A percentile compares a stretch with the other conserved stretches of the same genome.
These are phyloP conservation scores for Tribolium freemani DNA, from an alignment of 2,888 invertebrate species.

Conservation along the genomic window DNA sequence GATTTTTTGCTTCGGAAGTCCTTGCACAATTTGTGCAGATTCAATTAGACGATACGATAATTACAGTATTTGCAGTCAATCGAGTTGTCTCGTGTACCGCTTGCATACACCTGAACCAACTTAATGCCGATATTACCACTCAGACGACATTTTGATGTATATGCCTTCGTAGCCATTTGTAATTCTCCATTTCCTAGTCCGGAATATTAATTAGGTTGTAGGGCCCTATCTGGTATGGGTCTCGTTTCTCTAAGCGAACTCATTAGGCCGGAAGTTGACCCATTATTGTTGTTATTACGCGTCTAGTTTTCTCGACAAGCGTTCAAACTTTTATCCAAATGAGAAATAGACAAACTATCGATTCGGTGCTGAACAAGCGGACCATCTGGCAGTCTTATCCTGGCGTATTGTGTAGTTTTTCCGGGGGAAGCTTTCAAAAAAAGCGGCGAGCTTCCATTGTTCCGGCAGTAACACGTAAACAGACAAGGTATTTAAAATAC, in stretches of 20 bases:
- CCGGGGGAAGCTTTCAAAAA: background rate
- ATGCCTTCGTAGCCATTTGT: conserved; percentile 25
- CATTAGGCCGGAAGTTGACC: conserved; percentile 27
- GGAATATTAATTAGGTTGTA: conserved; percentile 36
- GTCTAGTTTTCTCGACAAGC: conserved; percentile 3
- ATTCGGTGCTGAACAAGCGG: conserved; percentile 4
- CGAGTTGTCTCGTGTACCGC: conserved; percentile 14
- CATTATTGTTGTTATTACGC: conserved; percentile 22
- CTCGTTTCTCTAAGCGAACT: conserved; percentile 6
- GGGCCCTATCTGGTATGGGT: conserved; percentile 4
- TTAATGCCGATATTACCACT: conserved; percentile 28
- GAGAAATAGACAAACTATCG: conserved; percentile 16
- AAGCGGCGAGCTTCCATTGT: conserved; percentile 1
- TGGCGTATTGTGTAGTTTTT: conserved; percentile 13
- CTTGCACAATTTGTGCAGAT: background rate
- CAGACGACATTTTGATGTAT: conserved; percentile 38
- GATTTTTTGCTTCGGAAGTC: too few relatives aligned
- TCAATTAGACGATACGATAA: conserved; percentile 20
- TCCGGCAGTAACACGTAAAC: conserved; percentile 21
- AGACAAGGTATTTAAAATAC: conserved; percentile 43
- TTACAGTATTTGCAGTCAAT: conserved; percentile 25
- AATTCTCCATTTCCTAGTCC: conserved; percentile 32
- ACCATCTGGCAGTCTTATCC: conserved; percentile 22
- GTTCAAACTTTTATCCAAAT: conserved; percentile 21
- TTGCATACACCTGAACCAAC: conserved; percentile 24